Percentiles rank a stretch among this genome's conserved stretches.
These are phyloP conservation scores for Panurus biarmicus DNA, from an alignment of 2,113 vertebrate genomes.

Conservation along the genomic window DNA sequence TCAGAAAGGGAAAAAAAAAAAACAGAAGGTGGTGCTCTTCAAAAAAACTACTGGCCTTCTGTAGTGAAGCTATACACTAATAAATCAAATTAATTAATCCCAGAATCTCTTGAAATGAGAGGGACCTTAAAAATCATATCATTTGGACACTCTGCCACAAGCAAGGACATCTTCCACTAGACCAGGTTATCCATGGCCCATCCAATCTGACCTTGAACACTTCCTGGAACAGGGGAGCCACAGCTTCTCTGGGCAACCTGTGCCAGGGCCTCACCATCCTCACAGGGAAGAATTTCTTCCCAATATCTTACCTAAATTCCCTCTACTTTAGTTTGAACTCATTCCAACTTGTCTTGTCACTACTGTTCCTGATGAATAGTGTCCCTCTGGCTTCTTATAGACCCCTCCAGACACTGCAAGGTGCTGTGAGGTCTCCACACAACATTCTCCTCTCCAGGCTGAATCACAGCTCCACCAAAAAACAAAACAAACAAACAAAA, in stretches of 20 bases:
- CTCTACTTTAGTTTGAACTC: neutral
- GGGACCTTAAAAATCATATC: neutral
- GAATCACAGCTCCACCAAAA: neutral
- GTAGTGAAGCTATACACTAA: neutral
- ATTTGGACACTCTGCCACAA: fast-evolving
- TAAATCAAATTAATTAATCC: neutral
- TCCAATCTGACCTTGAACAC: neutral
- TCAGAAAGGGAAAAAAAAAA: neutral
- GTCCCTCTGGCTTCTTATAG: neutral
- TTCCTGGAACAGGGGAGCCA: neutral
- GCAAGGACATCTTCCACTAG: neutral
- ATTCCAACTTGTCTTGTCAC: neutral
- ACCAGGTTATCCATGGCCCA: neutral
- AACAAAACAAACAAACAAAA: neutral
- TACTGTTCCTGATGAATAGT: neutral
- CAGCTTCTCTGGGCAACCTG: neutral
- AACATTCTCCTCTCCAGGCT: neutral
- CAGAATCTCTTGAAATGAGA: neutral
- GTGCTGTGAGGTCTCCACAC: neutral
- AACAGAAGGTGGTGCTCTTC: neutral
- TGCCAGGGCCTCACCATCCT: neutral
- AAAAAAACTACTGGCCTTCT: neutral
- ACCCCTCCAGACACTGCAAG: neutral
- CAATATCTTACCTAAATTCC: neutral
- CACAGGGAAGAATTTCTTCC: neutral